Evolutionary conservation across 2,888 invertebrate species (phyloP), one percentile per base, ranked within the genome.

Genomic region (Exephanes ischioxanthus): DNA sequence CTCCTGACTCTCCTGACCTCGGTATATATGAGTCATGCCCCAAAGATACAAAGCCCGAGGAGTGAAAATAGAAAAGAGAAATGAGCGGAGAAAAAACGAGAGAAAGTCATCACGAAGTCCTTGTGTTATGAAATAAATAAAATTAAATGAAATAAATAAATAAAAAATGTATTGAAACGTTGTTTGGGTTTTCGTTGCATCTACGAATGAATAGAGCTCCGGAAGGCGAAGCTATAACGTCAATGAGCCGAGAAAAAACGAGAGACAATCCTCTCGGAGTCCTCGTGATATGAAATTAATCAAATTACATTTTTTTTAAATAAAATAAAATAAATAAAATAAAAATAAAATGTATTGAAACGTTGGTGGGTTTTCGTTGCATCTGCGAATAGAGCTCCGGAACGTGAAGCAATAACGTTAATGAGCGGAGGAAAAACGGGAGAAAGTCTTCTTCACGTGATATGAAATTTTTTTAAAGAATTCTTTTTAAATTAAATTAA

Each of bases 91-190:
- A 41, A n/a, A 61, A 45, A 73, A 61, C 19, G 30, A 41, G 26
- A 37, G 14, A 41, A 51, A 51, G n/a, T 14, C 51, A 37, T 58
- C 22, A n/a, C 4, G 30, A 5, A 41, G 22, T 70, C 61, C 63
- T 51, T 11, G 30, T 51, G n/a, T 68, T 77, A 58, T 37, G 37
- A 37, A 71, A 37, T 16, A 58, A 63, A 61, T 26, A 16, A 2
- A 22, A 26, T 7, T 14, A 26, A 67, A 67, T 41, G 45, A 41
- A 37, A 41, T 9, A 19, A 26, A 33, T 16, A 33, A 41, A n/a
- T 14, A 37, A 19, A 61, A 37, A 55, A 61, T 67, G 19, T 68
- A 83, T 78, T 41, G 58, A 79, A 67, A 76, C 66, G 66, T 76
- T 73, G 70, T 26, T 68, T 55, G 45, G 37, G 70, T 30, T 68